phyloP scores from a whole-genome alignment of 2,888 invertebrate species.

The Bombylius major region DNA sequence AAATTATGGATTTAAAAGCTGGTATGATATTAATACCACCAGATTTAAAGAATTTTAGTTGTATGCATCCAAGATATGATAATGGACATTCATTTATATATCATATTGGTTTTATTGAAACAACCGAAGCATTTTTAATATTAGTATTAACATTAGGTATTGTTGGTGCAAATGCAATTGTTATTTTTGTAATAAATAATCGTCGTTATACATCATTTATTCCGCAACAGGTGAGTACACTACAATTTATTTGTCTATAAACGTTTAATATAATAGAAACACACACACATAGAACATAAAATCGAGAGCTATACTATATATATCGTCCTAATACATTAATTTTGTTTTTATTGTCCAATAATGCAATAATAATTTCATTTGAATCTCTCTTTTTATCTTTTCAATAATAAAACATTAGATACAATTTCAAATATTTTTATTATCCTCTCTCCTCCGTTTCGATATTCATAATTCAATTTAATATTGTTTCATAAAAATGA shows the following conservation, averaged over 20 bases:
- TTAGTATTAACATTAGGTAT: conserved; percentile 65
- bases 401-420: too few relatives aligned
- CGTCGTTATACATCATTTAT: conserved; percentile 73
- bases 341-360: too few relatives aligned
- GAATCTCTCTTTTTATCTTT: too few relatives aligned
- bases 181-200: conserved; percentile 74
- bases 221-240: conserved; percentile 61
- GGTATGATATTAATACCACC: conserved; percentile 65
- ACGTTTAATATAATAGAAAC: too few relatives aligned
- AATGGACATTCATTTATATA: conserved; percentile 50
- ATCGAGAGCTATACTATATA: too few relatives aligned
- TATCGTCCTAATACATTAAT: too few relatives aligned
- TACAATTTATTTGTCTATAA: not conserved
- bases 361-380: too few relatives aligned
- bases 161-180: conserved; percentile 63
- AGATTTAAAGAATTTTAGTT: conserved; percentile 69
- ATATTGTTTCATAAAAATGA: too few relatives aligned
- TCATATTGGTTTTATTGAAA: conserved; percentile 54
- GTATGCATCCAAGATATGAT: conserved; percentile 52
- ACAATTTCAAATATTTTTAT: too few relatives aligned
- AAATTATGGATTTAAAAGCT: conserved; percentile 38
- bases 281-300: too few relatives aligned
- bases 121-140: conserved; percentile 64
- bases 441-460: too few relatives aligned
- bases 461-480: too few relatives aligned